Conservation (phyloP, 1,140 invertebrate genomes). For the Danaus plexippus region DNA sequence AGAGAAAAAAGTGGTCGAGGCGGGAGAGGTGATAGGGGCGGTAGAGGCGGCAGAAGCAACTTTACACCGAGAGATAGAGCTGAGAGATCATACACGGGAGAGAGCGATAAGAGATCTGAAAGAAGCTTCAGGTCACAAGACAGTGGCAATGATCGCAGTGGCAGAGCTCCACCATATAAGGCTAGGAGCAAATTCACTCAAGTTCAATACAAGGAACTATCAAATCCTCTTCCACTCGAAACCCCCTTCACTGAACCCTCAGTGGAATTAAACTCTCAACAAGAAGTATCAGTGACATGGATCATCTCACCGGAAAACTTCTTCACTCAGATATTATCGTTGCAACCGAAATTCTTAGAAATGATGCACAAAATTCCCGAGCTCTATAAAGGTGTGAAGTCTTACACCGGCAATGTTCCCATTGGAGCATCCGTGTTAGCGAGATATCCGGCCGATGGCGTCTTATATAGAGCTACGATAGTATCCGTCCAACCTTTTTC, state of each 20-base stretch:
- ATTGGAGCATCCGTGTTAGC: conserved; percentile 77
- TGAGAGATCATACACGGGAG: conserved; percentile 37
- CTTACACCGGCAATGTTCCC: conserved; percentile 50
- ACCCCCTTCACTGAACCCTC: conserved; percentile 37
- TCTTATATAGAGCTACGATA: conserved; percentile 78
- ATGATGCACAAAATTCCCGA: conserved; percentile 81
- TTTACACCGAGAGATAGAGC: conserved; percentile 45
- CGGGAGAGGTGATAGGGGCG: conserved; percentile 24
- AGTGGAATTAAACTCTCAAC: conserved; percentile 47
- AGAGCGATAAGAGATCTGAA: conserved; percentile 46
- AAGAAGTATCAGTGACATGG: conserved; percentile 60
- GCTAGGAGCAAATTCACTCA: conserved; percentile 39
- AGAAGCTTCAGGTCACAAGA: conserved; percentile 45
- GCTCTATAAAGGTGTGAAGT: conserved; percentile 73
- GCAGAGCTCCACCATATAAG: conserved; percentile 41
- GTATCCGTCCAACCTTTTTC: conserved; percentile 69
- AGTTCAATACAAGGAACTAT: conserved; percentile 48
- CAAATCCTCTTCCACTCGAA: conserved; percentile 36
- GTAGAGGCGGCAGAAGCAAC: conserved; percentile 37
- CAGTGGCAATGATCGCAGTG: conserved; percentile 29
- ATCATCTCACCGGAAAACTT: conserved; percentile 75
- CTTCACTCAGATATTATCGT: conserved; percentile 75
- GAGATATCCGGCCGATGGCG: conserved; percentile 77
- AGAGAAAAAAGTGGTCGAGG: conserved; percentile 15
- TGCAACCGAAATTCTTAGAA: conserved; percentile 72